These are phyloP conservation scores for Lordiphosa collinella DNA, from an alignment of 1,140 invertebrate genomes.

Conservation along the genomic window DNA sequence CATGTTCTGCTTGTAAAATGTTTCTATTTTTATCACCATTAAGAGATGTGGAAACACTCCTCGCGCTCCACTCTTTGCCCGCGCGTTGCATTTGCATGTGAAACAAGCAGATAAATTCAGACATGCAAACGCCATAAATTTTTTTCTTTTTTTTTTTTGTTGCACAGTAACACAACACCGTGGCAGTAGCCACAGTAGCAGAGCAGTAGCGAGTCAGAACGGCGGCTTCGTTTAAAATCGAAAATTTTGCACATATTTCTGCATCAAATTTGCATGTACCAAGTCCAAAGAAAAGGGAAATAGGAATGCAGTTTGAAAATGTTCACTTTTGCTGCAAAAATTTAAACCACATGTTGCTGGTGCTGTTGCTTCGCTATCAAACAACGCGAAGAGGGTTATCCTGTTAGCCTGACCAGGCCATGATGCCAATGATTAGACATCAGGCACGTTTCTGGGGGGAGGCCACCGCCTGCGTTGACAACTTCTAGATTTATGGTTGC, in stretches of 20 bases:
- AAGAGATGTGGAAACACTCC: slow-evolving; percentile 49
- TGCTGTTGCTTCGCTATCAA: slow-evolving; percentile 20
- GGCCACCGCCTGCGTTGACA: background rate
- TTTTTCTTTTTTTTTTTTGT: slow-evolving; percentile 28
- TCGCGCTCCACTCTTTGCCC: background rate
- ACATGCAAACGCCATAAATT: slow-evolving; percentile 76
- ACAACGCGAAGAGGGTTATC: background rate
- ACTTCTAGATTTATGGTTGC: slow-evolving; percentile 57
- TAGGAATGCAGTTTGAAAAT: slow-evolving; percentile 18
- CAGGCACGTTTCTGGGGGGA: slow-evolving; percentile 44
- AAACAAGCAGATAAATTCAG: slow-evolving; percentile 77
- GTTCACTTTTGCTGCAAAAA: slow-evolving; percentile 11
- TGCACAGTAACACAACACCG: background rate
- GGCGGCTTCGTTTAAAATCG: slow-evolving; percentile 57
- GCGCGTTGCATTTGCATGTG: slow-evolving; percentile 66
- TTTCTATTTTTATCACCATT: slow-evolving; percentile 75
- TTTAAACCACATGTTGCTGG: slow-evolving; percentile 5
- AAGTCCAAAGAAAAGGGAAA: slow-evolving; percentile 21
- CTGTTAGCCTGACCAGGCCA: slow-evolving; percentile 31
- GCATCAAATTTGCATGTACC: slow-evolving; percentile 70
- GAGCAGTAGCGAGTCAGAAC: slow-evolving; percentile 7
- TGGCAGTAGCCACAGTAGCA: slow-evolving; percentile 22
- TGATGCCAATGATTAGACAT: slow-evolving; percentile 64
- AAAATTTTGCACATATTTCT: slow-evolving; percentile 74
- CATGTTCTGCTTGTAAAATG: slow-evolving; percentile 61